phyloP scores from a whole-genome alignment of 2,888 invertebrate species.

The Pandemis corylana region DNA sequence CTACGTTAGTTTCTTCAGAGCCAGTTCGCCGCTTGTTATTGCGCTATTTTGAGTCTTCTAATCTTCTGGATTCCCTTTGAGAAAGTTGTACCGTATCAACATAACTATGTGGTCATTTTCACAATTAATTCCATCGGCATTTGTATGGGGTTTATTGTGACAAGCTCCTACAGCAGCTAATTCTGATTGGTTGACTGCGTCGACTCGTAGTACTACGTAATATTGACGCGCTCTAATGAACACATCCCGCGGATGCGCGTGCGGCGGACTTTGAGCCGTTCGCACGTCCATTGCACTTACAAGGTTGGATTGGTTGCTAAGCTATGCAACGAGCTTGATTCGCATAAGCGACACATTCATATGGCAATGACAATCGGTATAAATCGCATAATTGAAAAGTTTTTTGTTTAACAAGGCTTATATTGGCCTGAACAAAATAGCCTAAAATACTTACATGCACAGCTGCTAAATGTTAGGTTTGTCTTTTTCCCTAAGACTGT shows the following conservation, averaged over 20 bases:
- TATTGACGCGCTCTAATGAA: conserved; percentile 59
- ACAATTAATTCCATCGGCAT: neutral
- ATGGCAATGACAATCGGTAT: too few species aligned
- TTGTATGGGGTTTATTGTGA: neutral
- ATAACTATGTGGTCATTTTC: neutral
- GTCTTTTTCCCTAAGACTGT: too few species aligned
- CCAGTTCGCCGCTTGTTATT: neutral
- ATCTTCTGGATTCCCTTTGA: neutral
- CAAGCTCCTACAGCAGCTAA: neutral
- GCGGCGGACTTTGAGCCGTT: conserved; percentile 43
- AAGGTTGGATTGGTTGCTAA: neutral
- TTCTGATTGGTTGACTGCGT: neutral
- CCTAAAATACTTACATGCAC: too few species aligned
- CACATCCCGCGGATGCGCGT: conserved; percentile 47
- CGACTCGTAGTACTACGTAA: conserved; percentile 8
- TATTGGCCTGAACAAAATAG: too few species aligned
- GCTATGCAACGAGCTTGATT: too few species aligned
- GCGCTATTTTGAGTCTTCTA: neutral
- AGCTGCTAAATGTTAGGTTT: too few species aligned
- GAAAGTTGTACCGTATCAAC: neutral
- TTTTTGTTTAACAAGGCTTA: too few species aligned
- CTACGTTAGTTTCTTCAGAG: neutral
- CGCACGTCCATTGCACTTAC: conserved; percentile 5
- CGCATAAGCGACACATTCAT: too few species aligned
- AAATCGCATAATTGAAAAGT: too few species aligned